These are phyloP conservation scores for Rotaria magnacalcarata DNA, from an alignment of 2,888 invertebrate species.

Conservation along the genomic window DNA sequence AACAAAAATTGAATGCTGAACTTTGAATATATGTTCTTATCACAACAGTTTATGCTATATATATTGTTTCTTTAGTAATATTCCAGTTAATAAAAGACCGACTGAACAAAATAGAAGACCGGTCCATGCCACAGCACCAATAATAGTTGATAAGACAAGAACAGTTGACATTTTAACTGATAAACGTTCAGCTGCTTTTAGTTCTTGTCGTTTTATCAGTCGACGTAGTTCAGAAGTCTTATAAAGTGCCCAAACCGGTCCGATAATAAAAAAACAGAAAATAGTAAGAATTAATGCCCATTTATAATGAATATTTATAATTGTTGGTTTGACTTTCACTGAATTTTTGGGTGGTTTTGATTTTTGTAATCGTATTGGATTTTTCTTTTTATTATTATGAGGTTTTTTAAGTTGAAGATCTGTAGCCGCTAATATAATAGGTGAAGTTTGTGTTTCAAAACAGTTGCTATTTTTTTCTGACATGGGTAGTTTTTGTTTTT, in stretches of 20 bases:
- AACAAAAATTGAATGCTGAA: not conserved
- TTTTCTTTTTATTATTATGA: not conserved
- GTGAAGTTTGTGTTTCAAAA: not conserved
- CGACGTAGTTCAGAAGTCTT: not conserved
- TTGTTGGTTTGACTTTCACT: not conserved
- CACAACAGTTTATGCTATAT: not conserved
- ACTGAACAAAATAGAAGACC: not conserved
- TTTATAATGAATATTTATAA: not conserved
- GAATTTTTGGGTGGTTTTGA: not conserved
- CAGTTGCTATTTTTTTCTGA: not conserved
- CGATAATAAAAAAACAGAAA: constrained; percentile 22
- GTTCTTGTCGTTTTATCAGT: not conserved
- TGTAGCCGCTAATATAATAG: not conserved
- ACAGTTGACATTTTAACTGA: not conserved
- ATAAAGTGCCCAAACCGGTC: not conserved
- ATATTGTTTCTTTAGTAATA: not conserved
- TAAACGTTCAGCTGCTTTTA: not conserved
- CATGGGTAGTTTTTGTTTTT: not conserved
- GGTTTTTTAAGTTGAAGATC: not conserved
- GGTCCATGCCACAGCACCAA: not conserved
- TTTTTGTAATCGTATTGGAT: not conserved
- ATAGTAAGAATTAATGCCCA: constrained; percentile 24
- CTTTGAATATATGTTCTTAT: not conserved
- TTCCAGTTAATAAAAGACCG: not conserved
- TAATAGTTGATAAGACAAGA: not conserved